These are phyloP conservation scores for Ophioninae sp. DNA, from an alignment of 2,888 invertebrate species.

Conservation along the genomic window DNA sequence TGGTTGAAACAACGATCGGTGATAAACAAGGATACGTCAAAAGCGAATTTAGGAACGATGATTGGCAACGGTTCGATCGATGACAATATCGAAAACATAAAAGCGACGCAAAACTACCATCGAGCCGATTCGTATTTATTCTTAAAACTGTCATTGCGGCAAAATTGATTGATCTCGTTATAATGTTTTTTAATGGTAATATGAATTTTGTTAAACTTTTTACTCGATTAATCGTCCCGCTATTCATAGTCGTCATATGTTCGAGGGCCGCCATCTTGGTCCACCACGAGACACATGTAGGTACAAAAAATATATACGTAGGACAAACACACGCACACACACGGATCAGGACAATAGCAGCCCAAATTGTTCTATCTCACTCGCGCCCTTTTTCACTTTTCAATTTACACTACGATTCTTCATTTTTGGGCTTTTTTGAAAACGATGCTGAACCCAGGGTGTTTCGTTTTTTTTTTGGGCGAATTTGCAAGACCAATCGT, in stretches of 20 bases:
- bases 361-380: slow-evolving; percentile 35
- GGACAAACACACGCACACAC: slow-evolving; percentile 21
- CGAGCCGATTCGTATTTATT: background rate
- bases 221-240: slow-evolving; percentile 5
- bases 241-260: slow-evolving; percentile 74
- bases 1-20: background rate
- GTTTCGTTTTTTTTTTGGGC: background rate
- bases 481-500: background rate
- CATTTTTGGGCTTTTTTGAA: background rate
- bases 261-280: slow-evolving; percentile 78
- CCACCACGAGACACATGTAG: slow-evolving; percentile 62
- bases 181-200: background rate
- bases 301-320: slow-evolving; percentile 43
- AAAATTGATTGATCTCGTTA: slow-evolving; percentile 1
- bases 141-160: background rate
- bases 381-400: slow-evolving; percentile 22
- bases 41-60: slow-evolving; percentile 24
- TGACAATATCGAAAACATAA: slow-evolving; percentile 27
- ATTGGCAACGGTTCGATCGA: slow-evolving; percentile 17
- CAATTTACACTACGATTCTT: background rate
- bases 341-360: background rate
- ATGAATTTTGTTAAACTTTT: slow-evolving; percentile 14
- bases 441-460: background rate
- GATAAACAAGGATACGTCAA: slow-evolving; percentile 53
- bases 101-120: slow-evolving; percentile 5